Evolutionary conservation across 1,140 invertebrate species (phyloP).

Genomic region (Zaprionus vittiger): DNA sequence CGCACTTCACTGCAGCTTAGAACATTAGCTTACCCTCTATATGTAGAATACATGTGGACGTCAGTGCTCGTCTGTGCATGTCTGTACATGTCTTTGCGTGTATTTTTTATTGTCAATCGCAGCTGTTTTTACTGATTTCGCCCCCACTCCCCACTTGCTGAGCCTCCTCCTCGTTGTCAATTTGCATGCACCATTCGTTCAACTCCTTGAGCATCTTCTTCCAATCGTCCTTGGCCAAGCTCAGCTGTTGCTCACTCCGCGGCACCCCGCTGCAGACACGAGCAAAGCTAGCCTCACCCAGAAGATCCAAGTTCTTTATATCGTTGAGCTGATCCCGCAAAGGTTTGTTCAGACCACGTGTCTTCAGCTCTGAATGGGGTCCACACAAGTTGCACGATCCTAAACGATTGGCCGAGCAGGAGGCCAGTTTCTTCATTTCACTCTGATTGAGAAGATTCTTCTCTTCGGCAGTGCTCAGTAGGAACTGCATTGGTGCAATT

Average conservation of each 20-base stretch:
- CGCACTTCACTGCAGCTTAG: slow-evolving; percentile 51
- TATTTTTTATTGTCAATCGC: slow-evolving; percentile 12
- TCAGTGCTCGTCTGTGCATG: slow-evolving; percentile 1
- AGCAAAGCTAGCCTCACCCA: slow-evolving; percentile 4
- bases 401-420: neutral
- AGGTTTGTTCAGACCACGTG: neutral
- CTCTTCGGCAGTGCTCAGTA: slow-evolving; percentile 12
- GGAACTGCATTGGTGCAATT: slow-evolving; percentile 13
- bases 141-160: neutral
- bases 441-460: neutral
- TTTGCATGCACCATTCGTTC: slow-evolving; percentile 22
- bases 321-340: neutral
- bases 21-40: slow-evolving; percentile 9
- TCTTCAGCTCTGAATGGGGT: neutral
- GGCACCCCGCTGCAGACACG: no score
- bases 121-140: neutral
- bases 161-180: neutral
- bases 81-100: neutral
- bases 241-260: neutral
- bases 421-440: neutral
- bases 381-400: neutral
- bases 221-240: slow-evolving; percentile 5
- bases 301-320: slow-evolving; percentile 9
- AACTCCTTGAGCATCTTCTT: slow-evolving; percentile 17
- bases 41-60: neutral